These are phyloP conservation scores for Babylonia areolata DNA, from an alignment of 1,140 invertebrate species.

Conservation along the genomic window DNA sequence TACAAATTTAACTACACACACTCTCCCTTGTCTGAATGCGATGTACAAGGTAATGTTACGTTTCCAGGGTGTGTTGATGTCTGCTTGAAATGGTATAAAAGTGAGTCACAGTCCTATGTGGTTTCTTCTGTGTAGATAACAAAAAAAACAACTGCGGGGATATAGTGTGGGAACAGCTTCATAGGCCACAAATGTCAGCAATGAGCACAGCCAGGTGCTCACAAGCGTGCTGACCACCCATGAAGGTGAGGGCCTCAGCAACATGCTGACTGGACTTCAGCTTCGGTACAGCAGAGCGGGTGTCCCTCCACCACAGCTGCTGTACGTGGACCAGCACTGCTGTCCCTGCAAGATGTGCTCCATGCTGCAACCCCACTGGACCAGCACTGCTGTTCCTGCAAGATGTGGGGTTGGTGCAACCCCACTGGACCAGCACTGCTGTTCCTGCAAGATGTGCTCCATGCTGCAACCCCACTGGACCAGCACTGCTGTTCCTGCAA, in stretches of 20 bases:
- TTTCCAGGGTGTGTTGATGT: too few species aligned
- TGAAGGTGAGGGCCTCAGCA: background rate
- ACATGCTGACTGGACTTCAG: background rate
- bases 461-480: conserved; percentile 39
- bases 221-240: conserved; percentile 5
- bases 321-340: conserved; percentile 48
- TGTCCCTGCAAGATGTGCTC: conserved; percentile 15
- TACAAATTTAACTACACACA: background rate
- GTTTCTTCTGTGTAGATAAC: background rate
- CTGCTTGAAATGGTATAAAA: background rate
- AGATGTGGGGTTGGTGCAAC: conserved; percentile 29
- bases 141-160: conserved; percentile 51
- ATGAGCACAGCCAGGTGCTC: conserved; percentile 50
- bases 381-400: background rate
- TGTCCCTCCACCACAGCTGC: conserved; percentile 17
- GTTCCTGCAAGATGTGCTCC: background rate
- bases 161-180: conserved; percentile 36
- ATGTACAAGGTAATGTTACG: background rate
- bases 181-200: conserved; percentile 47
- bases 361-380: background rate
- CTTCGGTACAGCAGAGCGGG: background rate
- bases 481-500: conserved; percentile 18
- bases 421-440: conserved; percentile 45
- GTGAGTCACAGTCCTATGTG: too few species aligned
- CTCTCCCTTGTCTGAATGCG: background rate